phyloP scores from a whole-genome alignment of 2,888 invertebrate genomes.

The Rhopalosiphum nymphaeae region DNA sequence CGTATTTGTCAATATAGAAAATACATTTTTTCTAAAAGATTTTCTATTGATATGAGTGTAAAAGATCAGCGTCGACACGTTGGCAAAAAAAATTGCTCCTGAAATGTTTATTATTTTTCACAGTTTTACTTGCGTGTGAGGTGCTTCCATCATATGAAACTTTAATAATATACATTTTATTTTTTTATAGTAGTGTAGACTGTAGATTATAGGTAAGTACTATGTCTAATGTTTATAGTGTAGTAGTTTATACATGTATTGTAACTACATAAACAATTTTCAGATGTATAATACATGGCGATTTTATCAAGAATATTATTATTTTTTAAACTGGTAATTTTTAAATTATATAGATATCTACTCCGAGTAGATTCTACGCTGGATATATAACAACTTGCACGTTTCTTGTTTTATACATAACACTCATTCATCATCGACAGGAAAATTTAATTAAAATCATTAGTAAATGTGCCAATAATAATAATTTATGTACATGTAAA shows the following conservation, averaged over 20 bases:
- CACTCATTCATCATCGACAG: not conserved
- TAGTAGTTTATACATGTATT: not conserved
- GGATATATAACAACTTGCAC: not conserved
- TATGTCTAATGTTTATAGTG: too few species aligned
- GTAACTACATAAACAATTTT: not conserved
- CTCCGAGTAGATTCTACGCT: not conserved
- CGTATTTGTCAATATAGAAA: not conserved
- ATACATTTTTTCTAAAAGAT: not conserved
- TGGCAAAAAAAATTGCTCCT: not conserved
- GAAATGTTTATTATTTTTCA: not conserved
- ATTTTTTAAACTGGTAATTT: conserved; percentile 3
- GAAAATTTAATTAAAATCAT: conserved; percentile 26
- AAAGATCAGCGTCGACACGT: not conserved
- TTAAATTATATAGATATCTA: not conserved
- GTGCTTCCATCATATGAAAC: not conserved
- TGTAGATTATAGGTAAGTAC: not conserved
- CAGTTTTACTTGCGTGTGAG: not conserved
- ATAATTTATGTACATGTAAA: not conserved
- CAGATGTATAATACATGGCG: not conserved
- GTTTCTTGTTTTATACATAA: conserved; percentile 14
- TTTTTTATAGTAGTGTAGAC: not conserved
- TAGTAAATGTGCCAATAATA: not conserved
- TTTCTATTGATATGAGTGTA: not conserved
- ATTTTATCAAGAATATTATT: conserved; percentile 8
- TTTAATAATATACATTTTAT: not conserved